Evolutionary conservation across 1,140 invertebrate genomes (phyloP).

Genomic region (Tetramorium alpestre): DNA sequence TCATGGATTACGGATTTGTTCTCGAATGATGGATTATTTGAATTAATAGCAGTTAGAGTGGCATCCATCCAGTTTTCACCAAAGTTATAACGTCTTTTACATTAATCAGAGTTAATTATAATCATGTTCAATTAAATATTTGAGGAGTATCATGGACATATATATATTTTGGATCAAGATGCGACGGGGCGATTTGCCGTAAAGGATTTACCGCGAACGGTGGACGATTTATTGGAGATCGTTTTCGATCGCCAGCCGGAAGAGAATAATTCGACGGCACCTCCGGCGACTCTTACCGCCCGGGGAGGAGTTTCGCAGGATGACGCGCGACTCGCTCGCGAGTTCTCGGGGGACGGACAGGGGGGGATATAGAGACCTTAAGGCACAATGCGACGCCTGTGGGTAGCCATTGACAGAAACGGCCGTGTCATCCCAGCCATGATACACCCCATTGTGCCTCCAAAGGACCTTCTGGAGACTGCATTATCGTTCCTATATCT

Average conservation of each 20-base stretch:
- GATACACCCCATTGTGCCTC: slow-evolving; percentile 79
- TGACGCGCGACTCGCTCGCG: slow-evolving; percentile 47
- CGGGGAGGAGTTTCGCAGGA: slow-evolving; percentile 30
- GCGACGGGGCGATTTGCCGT: background rate
- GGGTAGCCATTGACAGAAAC: slow-evolving; percentile 79
- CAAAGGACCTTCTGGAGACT: slow-evolving; percentile 75
- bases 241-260: slow-evolving; percentile 41
- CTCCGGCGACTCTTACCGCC: slow-evolving; percentile 34
- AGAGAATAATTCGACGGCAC: slow-evolving; percentile 36
- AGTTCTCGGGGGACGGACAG: slow-evolving; percentile 7
- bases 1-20: background rate
- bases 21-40: background rate
- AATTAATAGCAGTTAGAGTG: background rate
- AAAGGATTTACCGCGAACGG: background rate
- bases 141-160: background rate
- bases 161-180: background rate
- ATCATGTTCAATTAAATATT: background rate
- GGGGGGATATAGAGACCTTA: slow-evolving; percentile 73
- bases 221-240: slow-evolving; percentile 19
- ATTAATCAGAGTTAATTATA: background rate
- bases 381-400: slow-evolving; percentile 71
- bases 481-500: slow-evolving; percentile 76
- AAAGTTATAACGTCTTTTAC: background rate
- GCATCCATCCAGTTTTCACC: background rate
- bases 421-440: slow-evolving; percentile 78